Evolutionary conservation across 2,797 vertebrate species (phyloP).

Genomic region (Hydrocynus forskahlii): DNA sequence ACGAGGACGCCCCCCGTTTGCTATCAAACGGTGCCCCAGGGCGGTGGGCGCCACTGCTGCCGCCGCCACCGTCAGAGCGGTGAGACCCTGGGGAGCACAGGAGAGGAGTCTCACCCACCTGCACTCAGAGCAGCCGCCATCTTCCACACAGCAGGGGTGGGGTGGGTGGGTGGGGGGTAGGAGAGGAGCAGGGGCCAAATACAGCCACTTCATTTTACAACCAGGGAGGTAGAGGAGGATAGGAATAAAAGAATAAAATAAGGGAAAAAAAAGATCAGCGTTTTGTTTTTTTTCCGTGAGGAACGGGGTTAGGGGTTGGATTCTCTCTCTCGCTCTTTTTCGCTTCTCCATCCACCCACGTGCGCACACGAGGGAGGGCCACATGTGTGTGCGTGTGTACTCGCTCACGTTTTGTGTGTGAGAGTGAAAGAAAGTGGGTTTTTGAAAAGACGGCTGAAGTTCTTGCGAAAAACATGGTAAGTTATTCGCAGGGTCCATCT

Average conservation of each 20-base stretch:
- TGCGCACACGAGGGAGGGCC: conserved; percentile 71
- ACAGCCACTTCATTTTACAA: conserved; percentile 74
- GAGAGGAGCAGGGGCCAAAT: conserved; percentile 63
- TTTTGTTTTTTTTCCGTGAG: conserved; percentile 70
- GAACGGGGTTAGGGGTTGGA: conserved; percentile 68
- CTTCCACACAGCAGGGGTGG: conserved; percentile 64
- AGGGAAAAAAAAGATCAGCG: conserved; percentile 68
- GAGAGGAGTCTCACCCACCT: conserved; percentile 91
- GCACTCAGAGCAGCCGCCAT: conserved; percentile 82
- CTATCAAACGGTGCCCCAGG: conserved; percentile 78
- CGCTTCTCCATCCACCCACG: conserved; percentile 81
- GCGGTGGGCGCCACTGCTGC: conserved; percentile 71
- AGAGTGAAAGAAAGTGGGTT: conserved; percentile 38
- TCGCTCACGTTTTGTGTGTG: conserved; percentile 49
- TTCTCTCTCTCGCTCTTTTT: conserved; percentile 69
- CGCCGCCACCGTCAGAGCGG: conserved; percentile 76
- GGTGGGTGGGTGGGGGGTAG: conserved; percentile 43
- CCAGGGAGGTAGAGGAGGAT: conserved; percentile 49
- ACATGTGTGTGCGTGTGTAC: conserved; percentile 51
- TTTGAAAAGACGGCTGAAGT: conserved; percentile 34
- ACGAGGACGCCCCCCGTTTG: conserved; percentile 78
- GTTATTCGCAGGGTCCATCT: conserved; percentile 31
- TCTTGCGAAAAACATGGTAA: conserved; percentile 8
- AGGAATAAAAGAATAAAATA: conserved; percentile 69
- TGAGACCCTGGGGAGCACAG: conserved; percentile 92